phyloP scores from a whole-genome alignment of 2,888 invertebrate species.

The Xestobium rufovillosum region DNA sequence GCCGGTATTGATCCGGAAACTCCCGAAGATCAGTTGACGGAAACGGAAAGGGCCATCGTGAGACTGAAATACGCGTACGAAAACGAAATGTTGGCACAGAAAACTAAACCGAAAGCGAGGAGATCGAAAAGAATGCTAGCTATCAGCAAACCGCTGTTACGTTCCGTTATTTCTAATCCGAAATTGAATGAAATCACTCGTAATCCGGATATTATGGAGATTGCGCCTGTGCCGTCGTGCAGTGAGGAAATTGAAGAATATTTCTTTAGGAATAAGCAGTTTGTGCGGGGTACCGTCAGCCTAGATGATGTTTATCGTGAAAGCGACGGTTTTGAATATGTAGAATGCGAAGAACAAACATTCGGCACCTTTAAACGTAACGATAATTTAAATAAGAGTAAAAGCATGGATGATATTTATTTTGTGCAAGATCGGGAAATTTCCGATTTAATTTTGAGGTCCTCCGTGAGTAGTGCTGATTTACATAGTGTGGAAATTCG shows the following conservation, averaged over 20 bases:
- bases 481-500: neutral
- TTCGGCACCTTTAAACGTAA: conserved; percentile 10
- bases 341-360: conserved; percentile 9
- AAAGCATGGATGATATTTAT: conserved; percentile 27
- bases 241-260: neutral
- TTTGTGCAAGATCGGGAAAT: conserved; percentile 6
- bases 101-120: conserved; percentile 32
- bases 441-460: neutral
- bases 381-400: conserved; percentile 24
- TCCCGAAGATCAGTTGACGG: conserved; percentile 32
- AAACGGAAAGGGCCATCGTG: conserved; percentile 33
- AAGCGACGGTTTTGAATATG: conserved; percentile 18
- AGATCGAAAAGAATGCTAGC: conserved; percentile 35
- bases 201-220: conserved; percentile 29
- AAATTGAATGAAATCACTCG: conserved; percentile 32
- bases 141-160: conserved; percentile 37
- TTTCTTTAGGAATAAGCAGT: neutral
- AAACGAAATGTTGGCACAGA: conserved; percentile 21
- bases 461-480: neutral
- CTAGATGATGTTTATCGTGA: neutral
- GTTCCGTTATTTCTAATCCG: conserved; percentile 36
- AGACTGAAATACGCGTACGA: conserved; percentile 35
- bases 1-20: conserved; percentile 33
- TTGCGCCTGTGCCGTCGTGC: conserved; percentile 25
- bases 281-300: neutral